Evolutionary conservation across 2,888 invertebrate species (phyloP), one percentile per base, ranked within the genome.

Genomic region (Stenolophus ochropezus): DNA sequence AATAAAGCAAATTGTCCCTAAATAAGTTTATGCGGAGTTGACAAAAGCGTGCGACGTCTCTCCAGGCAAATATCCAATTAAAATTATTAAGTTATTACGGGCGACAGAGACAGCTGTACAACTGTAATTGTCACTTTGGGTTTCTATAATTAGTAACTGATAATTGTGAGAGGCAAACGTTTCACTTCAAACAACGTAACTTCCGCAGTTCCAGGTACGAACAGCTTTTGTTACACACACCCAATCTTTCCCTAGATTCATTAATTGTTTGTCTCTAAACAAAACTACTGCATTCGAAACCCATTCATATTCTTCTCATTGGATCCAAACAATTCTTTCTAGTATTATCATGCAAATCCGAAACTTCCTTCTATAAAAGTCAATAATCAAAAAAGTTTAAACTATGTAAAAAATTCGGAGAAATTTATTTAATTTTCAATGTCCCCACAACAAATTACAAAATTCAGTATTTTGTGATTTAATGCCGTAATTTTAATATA

Each of bases 101-200:
- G 86, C 61, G 51, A 79, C 76, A 81, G 82, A 82, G 77, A 56
- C 69, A 56, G 53, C 58, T 77, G 69, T 77, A 78, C 85, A 86
- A 86, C 86, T 85, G 86, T 88, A 88, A 88, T 88, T 88, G 89
- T 89, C 88, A 89, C 88, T 88, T 87, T 87, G 86, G 88, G 87
- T 87, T 87, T 88, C 87, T 88, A 88, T 89, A 81, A 81, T 88
- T 88, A 88, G 86, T 86, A 86, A 86, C 87, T 86, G 87, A 87
- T 86, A 87, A 86, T 85, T 85, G 85, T 85, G 86, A 86, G 73
- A 73, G 42, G 73, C 42, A 53, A 74, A 81, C 80, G 61, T 81
- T 80, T 81, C 58, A 81, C 71, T 81, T 81, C 80, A 73, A 81
- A 81, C 80, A 65, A 73, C 42, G 23, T 49, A 73, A 73, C 73